Base-by-base conservation (phyloP, 2,113 vertebrate genomes). In the Erpornis zantholeuca region DNA sequence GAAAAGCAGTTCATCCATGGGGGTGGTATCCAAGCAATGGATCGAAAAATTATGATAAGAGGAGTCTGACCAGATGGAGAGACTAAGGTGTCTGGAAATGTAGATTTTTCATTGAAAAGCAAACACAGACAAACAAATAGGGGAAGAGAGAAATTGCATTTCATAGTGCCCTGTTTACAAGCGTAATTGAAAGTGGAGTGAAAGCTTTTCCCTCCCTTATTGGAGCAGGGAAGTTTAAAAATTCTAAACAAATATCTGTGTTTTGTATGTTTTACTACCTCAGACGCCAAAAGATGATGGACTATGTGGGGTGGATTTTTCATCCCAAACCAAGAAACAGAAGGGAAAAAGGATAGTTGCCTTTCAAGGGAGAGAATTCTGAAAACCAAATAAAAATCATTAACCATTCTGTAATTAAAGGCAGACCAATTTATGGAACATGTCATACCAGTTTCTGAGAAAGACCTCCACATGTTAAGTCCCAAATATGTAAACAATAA, bases 121-220 rank as follows among this genome's bases (percentile, higher is more conserved):
- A 71, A 84, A 24, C 5, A 76, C 6, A 54, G 36, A 10, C 16
- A 61, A 82, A 91, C 31, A 92, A 82, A 35, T 3, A 31, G 14
- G 20, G 15, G 6, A 76, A 88, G 28, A 53, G 4, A 65, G 31
- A 81, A 83, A 28, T 4, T 4, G 0, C 0, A 20, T 71, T 79
- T 53, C 17, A 22, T 27, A 53, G 24, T 2, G 3, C 7, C 4
- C 22, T 60, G 10, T 68, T 91, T 56, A 33, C 22, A 68, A 64
- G 6, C 21, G 11, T 31, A 2, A 11, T 53, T 15, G 49, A 79
- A 90, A 85, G 18, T 40, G 14, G 47, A 86, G 24, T 23, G 11
- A 10, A 65, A 69, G 28, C 6, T 68, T 82, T 84, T 49, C 10
- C 6, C 11, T 61, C 45, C 14, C 6, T 45, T 90, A 42, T 6